These are phyloP conservation scores for Dolichoris vasculosae DNA, from an alignment of 1,140 invertebrate species.

Conservation along the genomic window DNA sequence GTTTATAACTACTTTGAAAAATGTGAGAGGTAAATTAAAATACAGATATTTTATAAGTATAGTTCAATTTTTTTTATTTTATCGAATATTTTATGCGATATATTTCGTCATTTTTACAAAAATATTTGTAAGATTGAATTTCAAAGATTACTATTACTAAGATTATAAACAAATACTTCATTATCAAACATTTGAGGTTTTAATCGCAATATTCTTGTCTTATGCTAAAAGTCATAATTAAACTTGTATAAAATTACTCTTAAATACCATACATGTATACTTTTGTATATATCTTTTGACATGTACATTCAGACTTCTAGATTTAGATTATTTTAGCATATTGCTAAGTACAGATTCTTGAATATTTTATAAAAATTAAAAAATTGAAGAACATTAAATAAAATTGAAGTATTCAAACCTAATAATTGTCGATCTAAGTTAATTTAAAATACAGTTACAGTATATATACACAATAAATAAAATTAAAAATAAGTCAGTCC, in stretches of 20 bases:
- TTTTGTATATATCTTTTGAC: background rate
- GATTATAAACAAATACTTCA: constrained; percentile 43
- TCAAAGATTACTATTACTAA: constrained; percentile 2
- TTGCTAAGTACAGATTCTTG: constrained; percentile 43
- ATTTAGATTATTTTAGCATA: constrained; percentile 33
- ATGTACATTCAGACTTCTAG: constrained; percentile 35
- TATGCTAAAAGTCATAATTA: constrained; percentile 32
- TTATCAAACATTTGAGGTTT: constrained; percentile 38
- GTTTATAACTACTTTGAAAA: background rate
- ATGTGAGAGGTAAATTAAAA: background rate
- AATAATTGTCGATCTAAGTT: constrained; percentile 42
- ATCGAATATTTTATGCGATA: constrained; percentile 23
- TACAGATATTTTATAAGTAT: background rate
- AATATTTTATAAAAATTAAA: constrained; percentile 27
- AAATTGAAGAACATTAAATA: constrained; percentile 28
- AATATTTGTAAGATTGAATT: constrained; percentile 42
- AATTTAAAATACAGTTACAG: constrained; percentile 12
- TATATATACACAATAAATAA: constrained; percentile 51
- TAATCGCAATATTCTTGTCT: constrained; percentile 38
- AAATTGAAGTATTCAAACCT: constrained; percentile 18
- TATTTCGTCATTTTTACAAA: constrained; percentile 33
- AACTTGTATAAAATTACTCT: constrained; percentile 43
- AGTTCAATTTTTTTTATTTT: constrained; percentile 14
- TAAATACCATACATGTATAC: constrained; percentile 25
- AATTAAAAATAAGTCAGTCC: constrained; percentile 45